Percentiles rank a stretch among this genome's conserved stretches.
phyloP scores from a whole-genome alignment of 2,888 invertebrate genomes.

The Eubasilissa splendida region DNA sequence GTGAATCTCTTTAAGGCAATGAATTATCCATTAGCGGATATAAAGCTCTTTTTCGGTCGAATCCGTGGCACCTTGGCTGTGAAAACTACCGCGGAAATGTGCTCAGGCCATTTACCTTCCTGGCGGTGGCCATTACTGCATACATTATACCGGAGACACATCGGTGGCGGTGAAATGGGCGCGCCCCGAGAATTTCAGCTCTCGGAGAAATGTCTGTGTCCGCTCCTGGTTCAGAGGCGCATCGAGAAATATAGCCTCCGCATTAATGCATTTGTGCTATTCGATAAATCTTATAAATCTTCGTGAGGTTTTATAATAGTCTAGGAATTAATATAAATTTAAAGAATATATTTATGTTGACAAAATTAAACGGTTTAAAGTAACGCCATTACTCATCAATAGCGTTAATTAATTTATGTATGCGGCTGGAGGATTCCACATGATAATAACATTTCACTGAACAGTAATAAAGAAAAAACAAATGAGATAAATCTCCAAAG shows the following conservation, averaged over 20 bases:
- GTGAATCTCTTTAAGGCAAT: slow-evolving; percentile 29
- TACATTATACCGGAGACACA: slow-evolving; percentile 36
- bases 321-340: too few relatives aligned
- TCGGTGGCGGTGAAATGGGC: background rate
- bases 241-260: background rate
- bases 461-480: too few relatives aligned
- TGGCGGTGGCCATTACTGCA: slow-evolving; percentile 30
- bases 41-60: slow-evolving; percentile 21
- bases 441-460: too few relatives aligned
- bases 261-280: too few relatives aligned
- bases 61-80: background rate
- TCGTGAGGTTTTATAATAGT: too few relatives aligned
- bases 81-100: slow-evolving; percentile 36
- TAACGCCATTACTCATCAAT: too few relatives aligned
- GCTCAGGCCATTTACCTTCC: slow-evolving; percentile 31
- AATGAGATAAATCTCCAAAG: too few relatives aligned
- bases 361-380: too few relatives aligned
- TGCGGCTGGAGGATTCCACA: too few relatives aligned
- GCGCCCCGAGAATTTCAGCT: slow-evolving; percentile 4
- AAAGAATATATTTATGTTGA: too few relatives aligned
- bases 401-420: too few relatives aligned
- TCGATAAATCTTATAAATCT: too few relatives aligned
- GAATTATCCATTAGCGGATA: slow-evolving; percentile 33
- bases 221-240: slow-evolving; percentile 7
- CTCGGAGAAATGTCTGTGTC: slow-evolving; percentile 19